A percentile compares a stretch with the other conserved stretches of the same genome.
Conservation (phyloP, 2,113 vertebrate species). For the Plecotus auritus region DNA sequence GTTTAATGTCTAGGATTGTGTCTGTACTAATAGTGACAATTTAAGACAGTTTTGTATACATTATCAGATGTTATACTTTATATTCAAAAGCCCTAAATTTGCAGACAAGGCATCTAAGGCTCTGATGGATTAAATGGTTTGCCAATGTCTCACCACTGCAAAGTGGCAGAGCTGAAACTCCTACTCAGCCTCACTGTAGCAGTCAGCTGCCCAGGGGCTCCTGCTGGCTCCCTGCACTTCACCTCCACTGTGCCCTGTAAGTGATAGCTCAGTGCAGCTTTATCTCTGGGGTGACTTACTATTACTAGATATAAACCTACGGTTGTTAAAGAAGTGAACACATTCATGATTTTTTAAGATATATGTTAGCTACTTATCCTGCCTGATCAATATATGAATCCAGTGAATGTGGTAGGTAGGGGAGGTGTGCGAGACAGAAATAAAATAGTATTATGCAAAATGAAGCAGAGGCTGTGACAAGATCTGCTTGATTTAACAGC, state of each 20-base stretch:
- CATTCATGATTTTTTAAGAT: constrained; percentile 23
- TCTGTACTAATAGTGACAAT: not conserved
- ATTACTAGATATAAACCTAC: not conserved
- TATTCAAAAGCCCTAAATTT: not conserved
- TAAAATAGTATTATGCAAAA: constrained; percentile 52
- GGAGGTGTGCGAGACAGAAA: not conserved
- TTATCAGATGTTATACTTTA: not conserved
- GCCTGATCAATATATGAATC: not conserved
- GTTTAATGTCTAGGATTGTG: not conserved
- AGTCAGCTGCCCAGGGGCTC: not conserved
- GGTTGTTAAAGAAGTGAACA: not conserved
- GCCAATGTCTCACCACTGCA: not conserved
- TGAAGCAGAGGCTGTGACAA: constrained; percentile 39
- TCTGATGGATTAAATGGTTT: not conserved
- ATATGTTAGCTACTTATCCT: not conserved
- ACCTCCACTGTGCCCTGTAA: not conserved
- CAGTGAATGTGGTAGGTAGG: not conserved
- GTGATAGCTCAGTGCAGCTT: not conserved
- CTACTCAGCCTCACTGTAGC: too few relatives aligned
- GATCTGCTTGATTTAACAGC: constrained; percentile 49
- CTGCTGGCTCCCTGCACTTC: not conserved
- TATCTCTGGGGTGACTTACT: not conserved
- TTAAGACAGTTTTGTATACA: not conserved
- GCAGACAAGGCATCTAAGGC: not conserved
- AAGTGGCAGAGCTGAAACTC: not conserved